Conservation (phyloP, 2,888 invertebrate species). For the Steinernema hermaphroditum region DNA sequence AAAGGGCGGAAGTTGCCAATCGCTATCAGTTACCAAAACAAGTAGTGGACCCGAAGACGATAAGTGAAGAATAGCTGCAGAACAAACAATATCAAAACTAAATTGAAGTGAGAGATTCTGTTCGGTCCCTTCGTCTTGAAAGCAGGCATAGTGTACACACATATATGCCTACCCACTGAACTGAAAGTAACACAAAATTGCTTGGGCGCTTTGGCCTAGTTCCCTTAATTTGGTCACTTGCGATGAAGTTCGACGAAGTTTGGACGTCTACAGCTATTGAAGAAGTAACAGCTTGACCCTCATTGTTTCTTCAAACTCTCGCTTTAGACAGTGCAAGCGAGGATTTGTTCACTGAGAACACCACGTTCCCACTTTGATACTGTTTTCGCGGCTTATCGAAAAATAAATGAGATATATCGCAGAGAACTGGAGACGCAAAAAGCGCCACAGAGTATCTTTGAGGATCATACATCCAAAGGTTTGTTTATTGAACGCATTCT, state of each 20-base stretch:
- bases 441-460: neutral
- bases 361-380: neutral
- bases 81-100: no score
- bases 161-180: no score
- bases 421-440: neutral
- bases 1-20: no score
- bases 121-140: no score
- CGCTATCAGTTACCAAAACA: no score
- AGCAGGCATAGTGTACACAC: no score
- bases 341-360: neutral
- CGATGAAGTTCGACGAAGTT: conserved; percentile 8
- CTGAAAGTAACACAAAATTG: no score
- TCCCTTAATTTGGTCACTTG: no score
- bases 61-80: no score
- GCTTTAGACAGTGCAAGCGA: neutral
- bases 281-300: neutral
- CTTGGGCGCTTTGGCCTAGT: no score
- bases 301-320: neutral
- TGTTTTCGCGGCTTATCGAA: neutral
- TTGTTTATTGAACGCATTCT: neutral
- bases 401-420: neutral
- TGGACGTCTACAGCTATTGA: neutral
- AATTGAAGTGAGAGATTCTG: no score
- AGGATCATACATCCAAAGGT: neutral
- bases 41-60: no score